Evolutionary conservation across 2,888 invertebrate genomes (phyloP).

Genomic region (Lapara coniferarum): DNA sequence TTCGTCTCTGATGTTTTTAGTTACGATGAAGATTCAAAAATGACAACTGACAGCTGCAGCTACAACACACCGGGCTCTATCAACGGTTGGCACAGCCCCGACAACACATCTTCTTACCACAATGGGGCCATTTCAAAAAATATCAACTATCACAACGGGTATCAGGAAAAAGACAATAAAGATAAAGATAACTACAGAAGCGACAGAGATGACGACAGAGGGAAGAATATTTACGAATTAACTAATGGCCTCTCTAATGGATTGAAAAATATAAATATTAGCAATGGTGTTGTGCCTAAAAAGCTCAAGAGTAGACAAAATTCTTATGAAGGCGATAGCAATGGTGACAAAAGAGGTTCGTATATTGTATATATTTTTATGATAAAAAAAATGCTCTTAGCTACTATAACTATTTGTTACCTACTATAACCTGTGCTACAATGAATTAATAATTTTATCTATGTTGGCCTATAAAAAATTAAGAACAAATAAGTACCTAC

Average conservation of each 20-base stretch:
- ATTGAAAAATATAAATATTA: slow-evolving; percentile 73
- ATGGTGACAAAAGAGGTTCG: slow-evolving; percentile 71
- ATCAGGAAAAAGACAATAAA: slow-evolving; percentile 61
- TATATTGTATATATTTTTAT: not conserved
- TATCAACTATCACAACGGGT: slow-evolving; percentile 69
- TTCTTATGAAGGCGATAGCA: slow-evolving; percentile 67
- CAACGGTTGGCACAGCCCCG: slow-evolving; percentile 84
- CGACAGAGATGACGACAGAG: slow-evolving; percentile 48
- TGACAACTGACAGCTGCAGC: slow-evolving; percentile 84
- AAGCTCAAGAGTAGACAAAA: slow-evolving; percentile 69
- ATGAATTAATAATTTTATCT: too few species aligned
- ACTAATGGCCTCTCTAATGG: slow-evolving; percentile 66
- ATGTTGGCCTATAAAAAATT: too few species aligned
- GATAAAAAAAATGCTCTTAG: too few species aligned
- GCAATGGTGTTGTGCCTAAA: slow-evolving; percentile 72
- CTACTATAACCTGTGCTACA: too few species aligned
- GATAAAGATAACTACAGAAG: slow-evolving; percentile 49
- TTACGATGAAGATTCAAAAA: slow-evolving; percentile 83
- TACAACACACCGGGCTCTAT: slow-evolving; percentile 80
- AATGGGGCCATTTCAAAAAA: slow-evolving; percentile 78
- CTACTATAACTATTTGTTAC: too few species aligned
- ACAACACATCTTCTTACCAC: slow-evolving; percentile 68
- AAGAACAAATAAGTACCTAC: not conserved
- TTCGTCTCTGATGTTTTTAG: slow-evolving; percentile 50
- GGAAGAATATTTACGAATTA: slow-evolving; percentile 37